Base-by-base conservation (phyloP, 2,797 vertebrate species). In the Coreius guichenoti region DNA sequence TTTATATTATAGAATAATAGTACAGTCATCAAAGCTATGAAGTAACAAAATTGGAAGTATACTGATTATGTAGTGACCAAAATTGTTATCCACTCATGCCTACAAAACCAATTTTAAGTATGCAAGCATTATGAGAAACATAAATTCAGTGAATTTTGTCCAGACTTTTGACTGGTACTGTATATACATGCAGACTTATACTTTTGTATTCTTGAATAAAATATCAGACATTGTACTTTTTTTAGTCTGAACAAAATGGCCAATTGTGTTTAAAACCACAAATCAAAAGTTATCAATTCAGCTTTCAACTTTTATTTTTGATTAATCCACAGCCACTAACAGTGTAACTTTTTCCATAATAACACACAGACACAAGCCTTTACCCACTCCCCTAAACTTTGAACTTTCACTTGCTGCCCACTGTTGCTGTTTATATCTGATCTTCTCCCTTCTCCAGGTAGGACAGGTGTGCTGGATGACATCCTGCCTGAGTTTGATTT, bases 401-500 rank as follows among this genome's bases (percentile, higher is more conserved):
- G 88, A 91, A 85, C 91, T 91, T 93, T 93, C 92, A 93, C 91
- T 90, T 93, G 90, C 84, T 77, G 26, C 67, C 69, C 31, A 47
- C 80, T 81, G 81, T 86, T 87, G 72, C 87, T 85, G 80, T 89
- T 91, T 83, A 89, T 86, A 88, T 91, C 84, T 95, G 95, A 94
- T 95, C 93, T 96, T 95, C 94, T 91, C 97, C 95, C 97, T 94
- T 96, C 93, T 97, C 95, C 95, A 99, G 98, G 98, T 96, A 97
- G 97, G 96, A 98, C 96, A 98, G 97, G 97, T 96, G 95, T 96
- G 95, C 95, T 95, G 96, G 96, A 97, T 94, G 98, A 98, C 95
- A 94, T 99, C 94, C 96, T 99, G 94, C 98, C 98, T 97, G 97
- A 96, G 95, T 99, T 99, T 97, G 97, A 99, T 96, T 95, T 98